Conservation (phyloP, 2,888 invertebrate genomes). For the Epinotia ramella region DNA sequence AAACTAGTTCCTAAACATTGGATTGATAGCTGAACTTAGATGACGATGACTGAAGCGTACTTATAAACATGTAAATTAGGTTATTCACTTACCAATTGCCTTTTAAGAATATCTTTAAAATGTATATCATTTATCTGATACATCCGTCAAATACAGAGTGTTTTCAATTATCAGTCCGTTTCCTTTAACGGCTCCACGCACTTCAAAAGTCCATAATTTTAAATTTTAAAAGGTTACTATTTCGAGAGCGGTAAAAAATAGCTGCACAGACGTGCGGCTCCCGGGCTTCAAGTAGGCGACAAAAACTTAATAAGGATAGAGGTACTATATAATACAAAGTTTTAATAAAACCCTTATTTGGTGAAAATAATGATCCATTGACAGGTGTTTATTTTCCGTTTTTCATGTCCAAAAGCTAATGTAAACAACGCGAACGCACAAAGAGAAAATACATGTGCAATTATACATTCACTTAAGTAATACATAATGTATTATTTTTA, state of each 20-base stretch:
- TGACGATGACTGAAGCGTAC: too few species aligned
- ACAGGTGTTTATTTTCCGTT: slow-evolving; percentile 21
- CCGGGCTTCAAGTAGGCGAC: slow-evolving; percentile 20
- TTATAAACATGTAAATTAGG: neutral
- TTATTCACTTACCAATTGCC: neutral
- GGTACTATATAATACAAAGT: neutral
- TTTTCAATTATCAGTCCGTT: slow-evolving; percentile 44
- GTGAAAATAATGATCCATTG: slow-evolving; percentile 18
- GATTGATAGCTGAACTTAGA: too few species aligned
- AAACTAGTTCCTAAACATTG: too few species aligned
- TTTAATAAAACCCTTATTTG: slow-evolving; percentile 23
- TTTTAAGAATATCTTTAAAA: slow-evolving; percentile 16
- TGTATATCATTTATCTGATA: slow-evolving; percentile 18
- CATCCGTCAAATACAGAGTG: slow-evolving; percentile 35
- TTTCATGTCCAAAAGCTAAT: slow-evolving; percentile 9
- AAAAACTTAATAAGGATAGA: slow-evolving; percentile 32
- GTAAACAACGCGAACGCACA: neutral
- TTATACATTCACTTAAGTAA: neutral
- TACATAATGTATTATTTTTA: slow-evolving; percentile 14
- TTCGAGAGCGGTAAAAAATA: slow-evolving; percentile 43
- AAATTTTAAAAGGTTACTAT: slow-evolving; percentile 44
- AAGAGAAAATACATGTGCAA: neutral
- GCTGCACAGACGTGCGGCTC: slow-evolving; percentile 15
- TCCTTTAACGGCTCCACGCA: slow-evolving; percentile 38
- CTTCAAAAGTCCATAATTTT: slow-evolving; percentile 40